phyloP scores from a whole-genome alignment of 2,797 vertebrate genomes.

The Oreochromis grahami region DNA sequence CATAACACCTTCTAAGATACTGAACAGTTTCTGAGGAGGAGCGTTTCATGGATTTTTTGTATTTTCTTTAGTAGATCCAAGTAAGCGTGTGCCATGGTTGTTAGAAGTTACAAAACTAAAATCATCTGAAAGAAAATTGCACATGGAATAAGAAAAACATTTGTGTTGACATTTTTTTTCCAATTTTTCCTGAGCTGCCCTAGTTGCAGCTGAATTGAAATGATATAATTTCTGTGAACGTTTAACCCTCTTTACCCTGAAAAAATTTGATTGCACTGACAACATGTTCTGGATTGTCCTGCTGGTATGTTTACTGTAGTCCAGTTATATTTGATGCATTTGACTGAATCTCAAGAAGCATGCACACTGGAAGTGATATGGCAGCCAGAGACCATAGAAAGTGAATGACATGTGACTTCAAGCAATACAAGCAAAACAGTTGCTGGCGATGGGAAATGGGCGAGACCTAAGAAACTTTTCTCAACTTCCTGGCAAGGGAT shows the following conservation, averaged over 20 bases:
- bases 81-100: background rate
- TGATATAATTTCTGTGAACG: background rate
- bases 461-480: background rate
- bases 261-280: background rate
- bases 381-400: background rate
- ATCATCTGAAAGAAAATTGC: background rate
- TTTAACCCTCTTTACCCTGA: background rate
- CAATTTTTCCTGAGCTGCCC: background rate
- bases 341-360: background rate
- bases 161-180: background rate
- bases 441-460: background rate
- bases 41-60: rapidly evolving
- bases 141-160: background rate
- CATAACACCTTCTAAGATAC: background rate
- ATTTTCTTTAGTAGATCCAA: background rate
- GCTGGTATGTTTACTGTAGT: background rate
- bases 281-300: background rate
- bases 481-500: background rate
- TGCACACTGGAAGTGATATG: background rate
- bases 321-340: background rate
- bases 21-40: background rate
- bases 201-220: background rate
- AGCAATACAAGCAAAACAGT: background rate
- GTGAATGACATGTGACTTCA: background rate
- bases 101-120: background rate